Evolutionary conservation across 1,140 invertebrate species (phyloP).

Genomic region (Conus betulinus): DNA sequence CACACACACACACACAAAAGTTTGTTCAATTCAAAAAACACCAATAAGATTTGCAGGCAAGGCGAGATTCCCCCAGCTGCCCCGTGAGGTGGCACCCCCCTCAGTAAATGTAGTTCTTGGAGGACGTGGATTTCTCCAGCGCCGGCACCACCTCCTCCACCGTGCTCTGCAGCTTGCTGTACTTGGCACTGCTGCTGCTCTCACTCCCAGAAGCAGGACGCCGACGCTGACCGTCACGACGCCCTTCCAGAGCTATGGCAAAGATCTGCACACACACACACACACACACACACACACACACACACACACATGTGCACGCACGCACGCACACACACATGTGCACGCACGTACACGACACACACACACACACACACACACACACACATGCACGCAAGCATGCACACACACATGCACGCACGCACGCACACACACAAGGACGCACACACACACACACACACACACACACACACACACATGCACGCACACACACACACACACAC

Average conservation of each 20-base stretch:
- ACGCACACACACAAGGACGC: too few relatives aligned
- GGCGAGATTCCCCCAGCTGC: neutral
- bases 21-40: neutral
- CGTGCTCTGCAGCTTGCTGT: constrained; percentile 59
- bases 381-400: too few relatives aligned
- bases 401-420: too few relatives aligned
- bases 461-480: too few relatives aligned
- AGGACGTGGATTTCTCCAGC: constrained; percentile 59
- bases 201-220: constrained; percentile 32
- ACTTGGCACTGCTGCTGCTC: constrained; percentile 38
- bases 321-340: too few relatives aligned
- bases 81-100: neutral
- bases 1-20: too few relatives aligned
- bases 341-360: too few relatives aligned
- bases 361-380: too few relatives aligned
- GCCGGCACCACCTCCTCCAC: constrained; percentile 65
- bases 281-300: too few relatives aligned
- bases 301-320: too few relatives aligned
- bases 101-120: constrained; percentile 66
- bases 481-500: too few relatives aligned
- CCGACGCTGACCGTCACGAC: constrained; percentile 42
- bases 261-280: constrained; percentile 53
- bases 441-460: too few relatives aligned
- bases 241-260: constrained; percentile 69
- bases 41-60: neutral